Base-by-base conservation (phyloP, 2,888 invertebrate species). In the Euproctis similis region DNA sequence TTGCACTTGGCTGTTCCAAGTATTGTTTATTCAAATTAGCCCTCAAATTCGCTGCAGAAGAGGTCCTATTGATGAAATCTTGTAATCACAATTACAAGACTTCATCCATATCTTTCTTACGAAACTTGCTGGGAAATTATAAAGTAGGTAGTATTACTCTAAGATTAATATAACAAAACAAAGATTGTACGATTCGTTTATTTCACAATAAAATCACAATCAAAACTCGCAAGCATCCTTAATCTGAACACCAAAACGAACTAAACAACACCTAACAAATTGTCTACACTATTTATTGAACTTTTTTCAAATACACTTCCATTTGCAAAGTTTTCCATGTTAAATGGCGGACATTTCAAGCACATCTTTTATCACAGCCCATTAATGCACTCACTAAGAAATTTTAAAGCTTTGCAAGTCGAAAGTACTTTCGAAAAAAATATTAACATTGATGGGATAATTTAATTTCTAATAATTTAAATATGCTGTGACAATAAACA, bases 171-270 rank as follows among this genome's bases (percentile, higher is more conserved):
- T 66, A 58, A 57, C 34, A 11, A 8, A 12, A 30, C 6, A 17
- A 20, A 30, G 33, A 36, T 61, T 68, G 67, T 77, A 76, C 69
- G 75, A 70, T 72, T 26, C 45, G 64, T 78, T 78, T 80, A 80
- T 76, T 78, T 62, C 72, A 70, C 70, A 72, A 69, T 73, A 76
- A 81, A 80, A 74, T 73, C 67, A 64, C 74, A 74, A 72, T 81
- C 81, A 74, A 81, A 81, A 80, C 74, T 65, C 70, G 57, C 77
- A 74, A 71, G 59, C 77, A 77, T 71, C 46, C 75, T 58, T 57
- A 69, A 61, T 59, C 63, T 62, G 66, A 70, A 72, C 66, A 69
- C n/a, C n/a, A 68, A 73, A 73, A 72, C 68, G 67, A 67, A 69
- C 63, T 63, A 68, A 66, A 68, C 59, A 62, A 72, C 54, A 53